Percentiles rank a stretch among this genome's conserved stretches.
These are phyloP conservation scores for Melinaea menophilus DNA, from an alignment of 2,888 invertebrate species.

Conservation along the genomic window DNA sequence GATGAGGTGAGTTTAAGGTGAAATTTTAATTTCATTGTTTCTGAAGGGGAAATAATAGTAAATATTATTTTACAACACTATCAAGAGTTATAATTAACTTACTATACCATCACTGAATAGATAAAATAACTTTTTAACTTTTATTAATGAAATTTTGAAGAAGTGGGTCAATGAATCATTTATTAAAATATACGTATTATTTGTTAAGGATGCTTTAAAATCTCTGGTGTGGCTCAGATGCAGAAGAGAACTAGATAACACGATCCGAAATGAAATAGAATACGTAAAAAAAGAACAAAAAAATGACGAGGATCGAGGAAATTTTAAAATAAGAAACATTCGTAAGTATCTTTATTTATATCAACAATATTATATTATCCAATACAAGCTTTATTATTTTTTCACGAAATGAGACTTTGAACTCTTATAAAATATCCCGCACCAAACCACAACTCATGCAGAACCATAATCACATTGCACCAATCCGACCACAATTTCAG, in stretches of 20 bases:
- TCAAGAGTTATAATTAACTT: too few species aligned
- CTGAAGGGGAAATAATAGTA: too few species aligned
- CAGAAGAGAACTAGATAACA: conserved; percentile 44
- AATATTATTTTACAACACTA: too few species aligned
- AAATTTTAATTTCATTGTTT: too few species aligned
- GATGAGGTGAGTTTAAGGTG: conserved; percentile 46
- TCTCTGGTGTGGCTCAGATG: conserved; percentile 62
- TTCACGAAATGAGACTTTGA: too few species aligned
- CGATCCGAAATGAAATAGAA: conserved; percentile 45
- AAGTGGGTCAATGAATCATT: not conserved
- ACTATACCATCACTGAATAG: too few species aligned
- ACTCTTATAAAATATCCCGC: too few species aligned
- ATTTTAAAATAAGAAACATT: conserved; percentile 53
- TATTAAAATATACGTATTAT: not conserved
- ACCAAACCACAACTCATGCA: too few species aligned
- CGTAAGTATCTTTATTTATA: conserved; percentile 37
- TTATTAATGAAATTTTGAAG: not conserved
- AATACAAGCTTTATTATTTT: not conserved
- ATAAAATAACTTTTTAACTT: conserved; percentile 34
- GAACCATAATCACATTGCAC: too few species aligned
- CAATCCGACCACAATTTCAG: too few species aligned
- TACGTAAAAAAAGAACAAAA: conserved; percentile 51
- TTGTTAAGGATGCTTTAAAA: conserved; percentile 50
- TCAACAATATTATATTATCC: not conserved
- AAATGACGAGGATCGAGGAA: conserved; percentile 51